A percentile compares a stretch with the other conserved stretches of the same genome.
Conservation (phyloP, 1,140 invertebrate species). For the Drosophila aff. region DNA sequence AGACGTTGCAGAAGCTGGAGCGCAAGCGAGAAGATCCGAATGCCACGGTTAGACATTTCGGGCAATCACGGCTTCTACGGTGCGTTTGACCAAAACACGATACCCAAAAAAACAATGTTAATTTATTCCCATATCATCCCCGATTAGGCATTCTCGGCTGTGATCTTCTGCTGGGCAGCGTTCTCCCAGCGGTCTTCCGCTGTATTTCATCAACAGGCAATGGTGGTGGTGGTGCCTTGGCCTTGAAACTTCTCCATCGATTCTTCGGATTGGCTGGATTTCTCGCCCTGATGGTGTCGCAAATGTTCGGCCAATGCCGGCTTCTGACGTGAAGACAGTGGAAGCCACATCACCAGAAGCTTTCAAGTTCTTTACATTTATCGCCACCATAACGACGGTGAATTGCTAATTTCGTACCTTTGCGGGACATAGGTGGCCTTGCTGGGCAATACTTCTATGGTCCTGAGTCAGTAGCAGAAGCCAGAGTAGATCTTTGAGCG, state of each 20-base stretch:
- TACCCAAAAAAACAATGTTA: conserved; percentile 17
- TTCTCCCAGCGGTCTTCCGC: conserved; percentile 50
- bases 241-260: conserved; percentile 63
- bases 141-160: conserved; percentile 62
- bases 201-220: conserved; percentile 44
- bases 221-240: background rate
- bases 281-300: conserved; percentile 67
- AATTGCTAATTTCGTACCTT: conserved; percentile 69
- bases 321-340: conserved; percentile 73
- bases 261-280: conserved; percentile 65
- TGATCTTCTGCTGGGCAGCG: conserved; percentile 54
- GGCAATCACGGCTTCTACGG: conserved; percentile 69
- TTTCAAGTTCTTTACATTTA: conserved; percentile 73
- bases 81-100: conserved; percentile 28
- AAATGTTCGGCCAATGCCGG: conserved; percentile 76
- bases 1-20: conserved; percentile 64
- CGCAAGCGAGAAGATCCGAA: conserved; percentile 70
- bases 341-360: conserved; percentile 56
- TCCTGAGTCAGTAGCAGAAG: background rate
- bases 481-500: conserved; percentile 30
- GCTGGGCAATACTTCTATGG: background rate
- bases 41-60: conserved; percentile 58
- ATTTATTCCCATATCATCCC: conserved; percentile 38
- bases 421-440: conserved; percentile 32
- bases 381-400: conserved; percentile 56